These are phyloP conservation scores for Drosophila pachea DNA, from an alignment of 1,140 invertebrate genomes.

Conservation along the genomic window DNA sequence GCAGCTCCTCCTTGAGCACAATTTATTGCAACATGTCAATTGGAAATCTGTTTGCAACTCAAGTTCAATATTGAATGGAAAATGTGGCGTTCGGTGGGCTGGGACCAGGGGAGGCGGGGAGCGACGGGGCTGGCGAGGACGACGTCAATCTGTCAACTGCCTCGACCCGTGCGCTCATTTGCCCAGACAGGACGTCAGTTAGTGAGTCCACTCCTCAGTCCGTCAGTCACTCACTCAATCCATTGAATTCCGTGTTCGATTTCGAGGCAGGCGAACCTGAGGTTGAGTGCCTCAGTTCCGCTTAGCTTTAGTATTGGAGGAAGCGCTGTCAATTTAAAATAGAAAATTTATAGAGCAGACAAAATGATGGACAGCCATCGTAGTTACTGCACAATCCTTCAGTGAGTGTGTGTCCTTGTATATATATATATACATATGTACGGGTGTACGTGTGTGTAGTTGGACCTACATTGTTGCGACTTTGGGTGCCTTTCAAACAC, in stretches of 20 bases:
- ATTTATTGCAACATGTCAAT: constrained; percentile 63
- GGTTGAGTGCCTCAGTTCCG: constrained; percentile 60
- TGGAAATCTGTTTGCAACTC: constrained; percentile 49
- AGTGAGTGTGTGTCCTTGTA: constrained; percentile 36
- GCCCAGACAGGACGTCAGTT: constrained; percentile 51
- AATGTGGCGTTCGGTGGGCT: neutral
- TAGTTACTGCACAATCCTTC: constrained; percentile 47
- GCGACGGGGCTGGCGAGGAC: constrained; percentile 14
- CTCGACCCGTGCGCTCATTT: constrained; percentile 51
- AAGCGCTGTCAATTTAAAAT: constrained; percentile 78
- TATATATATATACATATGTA: constrained; percentile 22
- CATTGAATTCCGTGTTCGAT: constrained; percentile 51
- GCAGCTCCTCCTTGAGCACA: constrained; percentile 32
- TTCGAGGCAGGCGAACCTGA: constrained; percentile 37
- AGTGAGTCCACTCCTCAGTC: constrained; percentile 36
- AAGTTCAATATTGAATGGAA: constrained; percentile 68
- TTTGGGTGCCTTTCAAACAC: constrained; percentile 26
- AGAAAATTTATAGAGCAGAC: constrained; percentile 78
- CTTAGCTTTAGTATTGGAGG: constrained; percentile 76
- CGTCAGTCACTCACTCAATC: constrained; percentile 50
- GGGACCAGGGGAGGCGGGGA: neutral
- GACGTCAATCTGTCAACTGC: constrained; percentile 54
- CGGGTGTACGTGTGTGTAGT: constrained; percentile 33
- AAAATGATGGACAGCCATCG: constrained; percentile 77
- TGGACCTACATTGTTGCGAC: constrained; percentile 35